phyloP scores from a whole-genome alignment of 2,797 vertebrate genomes.

The Pipistrellus pygmaeus region DNA sequence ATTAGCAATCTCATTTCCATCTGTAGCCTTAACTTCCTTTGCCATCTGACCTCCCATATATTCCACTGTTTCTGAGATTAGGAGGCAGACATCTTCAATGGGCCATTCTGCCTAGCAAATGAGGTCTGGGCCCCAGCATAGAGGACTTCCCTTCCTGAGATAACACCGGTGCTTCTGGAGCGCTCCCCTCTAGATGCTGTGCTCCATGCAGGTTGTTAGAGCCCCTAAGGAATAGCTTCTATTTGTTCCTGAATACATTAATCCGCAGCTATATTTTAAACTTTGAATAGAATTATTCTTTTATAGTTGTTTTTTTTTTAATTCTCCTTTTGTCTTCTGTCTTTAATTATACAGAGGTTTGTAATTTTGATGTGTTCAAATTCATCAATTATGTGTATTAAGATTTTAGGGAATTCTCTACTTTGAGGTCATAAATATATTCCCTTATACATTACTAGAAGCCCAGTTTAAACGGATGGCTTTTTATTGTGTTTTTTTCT shows the following conservation, averaged over 20 bases:
- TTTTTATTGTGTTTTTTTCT: too few relatives aligned
- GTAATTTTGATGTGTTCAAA: slow-evolving; percentile 12
- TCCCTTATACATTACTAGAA: too few relatives aligned
- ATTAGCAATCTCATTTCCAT: neutral
- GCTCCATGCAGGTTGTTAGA: neutral
- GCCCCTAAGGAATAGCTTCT: neutral
- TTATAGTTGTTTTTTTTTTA: neutral
- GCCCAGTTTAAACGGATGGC: too few relatives aligned
- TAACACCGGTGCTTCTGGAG: too few relatives aligned
- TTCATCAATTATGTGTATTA: neutral
- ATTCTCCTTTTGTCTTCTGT: neutral
- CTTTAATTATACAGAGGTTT: neutral
- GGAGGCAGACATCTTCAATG: neutral
- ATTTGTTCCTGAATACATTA: slow-evolving; percentile 9
- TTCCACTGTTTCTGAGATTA: neutral
- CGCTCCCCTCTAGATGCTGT: neutral
- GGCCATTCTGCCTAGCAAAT: neutral
- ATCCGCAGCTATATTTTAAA: neutral
- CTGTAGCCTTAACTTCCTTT: neutral
- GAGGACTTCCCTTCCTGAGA: neutral
- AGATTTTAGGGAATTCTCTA: neutral
- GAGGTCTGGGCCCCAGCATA: neutral
- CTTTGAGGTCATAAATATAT: neutral
- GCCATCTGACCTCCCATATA: neutral
- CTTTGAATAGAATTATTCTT: neutral